Evolutionary conservation across 2,888 invertebrate species (phyloP).

Genomic region (Pachymerium ferrugineum): DNA sequence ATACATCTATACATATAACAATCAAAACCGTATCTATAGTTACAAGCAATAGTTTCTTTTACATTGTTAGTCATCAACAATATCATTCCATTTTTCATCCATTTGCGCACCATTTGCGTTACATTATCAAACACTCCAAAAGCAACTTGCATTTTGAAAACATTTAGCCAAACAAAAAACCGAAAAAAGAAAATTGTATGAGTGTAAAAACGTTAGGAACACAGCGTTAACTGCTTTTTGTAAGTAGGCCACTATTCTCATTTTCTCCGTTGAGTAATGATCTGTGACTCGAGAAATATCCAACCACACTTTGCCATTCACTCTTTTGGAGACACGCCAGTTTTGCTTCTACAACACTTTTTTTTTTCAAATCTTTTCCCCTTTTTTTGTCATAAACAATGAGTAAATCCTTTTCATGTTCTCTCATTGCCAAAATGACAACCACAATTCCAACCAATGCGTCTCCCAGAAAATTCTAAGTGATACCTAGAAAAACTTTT

Average conservation of each 20-base stretch:
- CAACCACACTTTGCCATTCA: constrained; percentile 18
- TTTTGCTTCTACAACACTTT: constrained; percentile 21
- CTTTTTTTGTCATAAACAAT: constrained; percentile 7
- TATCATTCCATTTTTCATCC: neutral
- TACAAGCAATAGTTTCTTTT: too few relatives aligned
- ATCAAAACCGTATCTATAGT: too few relatives aligned
- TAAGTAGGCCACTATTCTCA: constrained; percentile 5
- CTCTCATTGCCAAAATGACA: constrained; percentile 14
- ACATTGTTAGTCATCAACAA: too few relatives aligned
- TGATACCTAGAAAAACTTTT: neutral
- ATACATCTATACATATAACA: too few relatives aligned
- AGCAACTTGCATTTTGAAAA: neutral
- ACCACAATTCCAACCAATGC: constrained; percentile 5
- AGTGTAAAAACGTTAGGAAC: neutral
- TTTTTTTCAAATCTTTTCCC: neutral
- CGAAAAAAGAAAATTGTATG: neutral
- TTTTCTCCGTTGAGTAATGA: constrained; percentile 13
- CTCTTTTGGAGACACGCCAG: neutral
- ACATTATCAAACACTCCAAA: neutral
- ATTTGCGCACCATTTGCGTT: neutral
- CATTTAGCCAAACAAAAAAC: neutral
- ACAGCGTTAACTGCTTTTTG: neutral
- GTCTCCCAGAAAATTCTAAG: neutral
- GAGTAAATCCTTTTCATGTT: constrained; percentile 10
- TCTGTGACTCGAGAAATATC: constrained; percentile 18